Conservation (phyloP, 2,797 vertebrate genomes). For the Mastacembelus armatus region DNA sequence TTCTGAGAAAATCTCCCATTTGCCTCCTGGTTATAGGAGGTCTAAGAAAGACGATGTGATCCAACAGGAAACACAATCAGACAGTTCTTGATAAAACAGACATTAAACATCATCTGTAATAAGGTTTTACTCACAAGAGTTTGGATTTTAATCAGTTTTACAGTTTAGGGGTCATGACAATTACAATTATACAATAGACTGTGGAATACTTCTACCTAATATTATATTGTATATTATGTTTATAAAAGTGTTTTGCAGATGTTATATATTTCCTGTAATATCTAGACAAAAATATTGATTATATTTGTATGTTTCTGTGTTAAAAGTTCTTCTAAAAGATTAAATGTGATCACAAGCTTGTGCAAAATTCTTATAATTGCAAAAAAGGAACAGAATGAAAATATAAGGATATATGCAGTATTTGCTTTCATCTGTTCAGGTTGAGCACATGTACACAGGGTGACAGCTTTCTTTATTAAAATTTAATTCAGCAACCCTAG, state of each 20-base stretch:
- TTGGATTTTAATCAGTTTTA: too few species aligned
- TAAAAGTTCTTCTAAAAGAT: not conserved
- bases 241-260: too few species aligned
- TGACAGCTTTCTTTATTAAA: too few species aligned
- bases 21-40: conserved; percentile 60
- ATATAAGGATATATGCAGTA: not conserved
- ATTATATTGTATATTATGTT: too few species aligned
- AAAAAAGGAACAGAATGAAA: too few species aligned
- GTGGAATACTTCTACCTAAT: too few species aligned
- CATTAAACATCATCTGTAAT: conserved; percentile 47
- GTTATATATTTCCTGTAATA: not conserved
- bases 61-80: conserved; percentile 36
- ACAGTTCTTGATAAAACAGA: conserved; percentile 21
- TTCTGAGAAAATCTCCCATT: conserved; percentile 78
- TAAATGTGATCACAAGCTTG: not conserved
- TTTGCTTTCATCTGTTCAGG: conserved; percentile 1
- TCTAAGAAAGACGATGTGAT: conserved; percentile 44
- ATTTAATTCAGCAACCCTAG: too few species aligned
- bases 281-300: not conserved
- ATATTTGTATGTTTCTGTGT: not conserved
- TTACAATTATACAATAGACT: not conserved
- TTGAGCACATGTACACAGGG: not conserved
- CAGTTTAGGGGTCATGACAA: not conserved
- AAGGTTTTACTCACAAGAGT: conserved; percentile 1
- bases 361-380: not conserved